phyloP scores from a whole-genome alignment of 2,797 vertebrate species.

The Notolepis coatsorum region DNA sequence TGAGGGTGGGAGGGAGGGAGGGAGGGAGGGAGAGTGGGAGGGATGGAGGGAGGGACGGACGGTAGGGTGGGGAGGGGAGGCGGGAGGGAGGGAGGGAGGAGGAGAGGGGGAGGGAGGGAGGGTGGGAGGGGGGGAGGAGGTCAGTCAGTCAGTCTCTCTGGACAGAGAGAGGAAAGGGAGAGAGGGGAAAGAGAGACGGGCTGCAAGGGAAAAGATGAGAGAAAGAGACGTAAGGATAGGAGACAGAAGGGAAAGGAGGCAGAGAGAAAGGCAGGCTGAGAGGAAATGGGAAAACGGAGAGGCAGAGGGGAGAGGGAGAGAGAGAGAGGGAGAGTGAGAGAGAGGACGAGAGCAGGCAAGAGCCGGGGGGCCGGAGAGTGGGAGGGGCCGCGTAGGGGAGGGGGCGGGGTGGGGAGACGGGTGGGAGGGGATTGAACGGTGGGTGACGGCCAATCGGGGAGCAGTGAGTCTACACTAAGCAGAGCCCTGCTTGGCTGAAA shows the following conservation, averaged over 20 bases:
- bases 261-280: slow-evolving; percentile 30
- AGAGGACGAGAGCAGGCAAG: slow-evolving; percentile 50
- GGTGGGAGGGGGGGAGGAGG: slow-evolving; percentile 43
- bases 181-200: slow-evolving; percentile 41
- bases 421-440: slow-evolving; percentile 43
- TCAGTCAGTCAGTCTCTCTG: slow-evolving; percentile 47
- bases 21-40: not conserved
- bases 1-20: slow-evolving; percentile 36
- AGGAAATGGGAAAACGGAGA: slow-evolving; percentile 3
- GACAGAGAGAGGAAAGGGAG: slow-evolving; percentile 34
- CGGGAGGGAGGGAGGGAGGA: slow-evolving; percentile 28
- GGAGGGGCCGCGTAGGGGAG: not conserved
- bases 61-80: slow-evolving; percentile 19
- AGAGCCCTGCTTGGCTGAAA: not conserved
- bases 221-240: slow-evolving; percentile 55
- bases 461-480: slow-evolving; percentile 12
- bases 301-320: slow-evolving; percentile 12
- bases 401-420: slow-evolving; percentile 25
- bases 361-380: slow-evolving; percentile 7
- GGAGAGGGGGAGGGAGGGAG: slow-evolving; percentile 39
- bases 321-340: slow-evolving; percentile 46
- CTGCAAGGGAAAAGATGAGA: slow-evolving; percentile 34
- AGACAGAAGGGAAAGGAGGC: slow-evolving; percentile 44
- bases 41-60: slow-evolving; percentile 8
- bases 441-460: slow-evolving; percentile 53